These are phyloP conservation scores for Trimorus sp. DNA, from an alignment of 2,888 invertebrate genomes.

Conservation along the genomic window DNA sequence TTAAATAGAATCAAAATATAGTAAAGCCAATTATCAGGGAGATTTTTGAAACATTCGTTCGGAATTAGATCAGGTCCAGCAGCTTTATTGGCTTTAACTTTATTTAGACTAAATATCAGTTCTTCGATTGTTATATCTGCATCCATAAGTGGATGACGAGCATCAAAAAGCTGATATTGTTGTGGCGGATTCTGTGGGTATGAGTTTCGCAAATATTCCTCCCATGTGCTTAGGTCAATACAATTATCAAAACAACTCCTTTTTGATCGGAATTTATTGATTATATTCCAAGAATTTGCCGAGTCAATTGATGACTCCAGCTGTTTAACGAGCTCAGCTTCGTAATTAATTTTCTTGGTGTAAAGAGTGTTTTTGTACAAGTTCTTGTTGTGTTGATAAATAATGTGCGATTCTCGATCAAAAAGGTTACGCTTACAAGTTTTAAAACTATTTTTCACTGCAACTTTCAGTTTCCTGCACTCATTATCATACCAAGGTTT, in stretches of 20 bases:
- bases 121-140: background rate
- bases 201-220: background rate
- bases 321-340: background rate
- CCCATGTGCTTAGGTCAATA: background rate
- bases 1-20: slow-evolving; percentile 21
- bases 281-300: background rate
- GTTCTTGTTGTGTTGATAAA: background rate
- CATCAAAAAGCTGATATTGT: background rate
- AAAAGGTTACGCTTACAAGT: background rate
- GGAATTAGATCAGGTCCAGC: slow-evolving; percentile 18
- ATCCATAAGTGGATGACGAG: slow-evolving; percentile 13
- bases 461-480: background rate
- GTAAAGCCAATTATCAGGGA: slow-evolving; percentile 16
- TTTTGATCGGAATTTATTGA: slow-evolving; percentile 2
- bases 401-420: background rate
- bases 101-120: background rate
- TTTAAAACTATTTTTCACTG: too few relatives aligned
- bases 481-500: slow-evolving; percentile 10
- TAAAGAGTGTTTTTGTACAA: background rate
- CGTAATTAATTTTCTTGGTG: background rate
- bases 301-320: background rate
- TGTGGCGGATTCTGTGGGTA: background rate
- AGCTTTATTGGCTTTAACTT: slow-evolving; percentile 14
- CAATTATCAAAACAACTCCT: slow-evolving; percentile 3
- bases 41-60: slow-evolving; percentile 19